Conservation (phyloP, 1,140 invertebrate genomes). For the Lepidurus arcticus region DNA sequence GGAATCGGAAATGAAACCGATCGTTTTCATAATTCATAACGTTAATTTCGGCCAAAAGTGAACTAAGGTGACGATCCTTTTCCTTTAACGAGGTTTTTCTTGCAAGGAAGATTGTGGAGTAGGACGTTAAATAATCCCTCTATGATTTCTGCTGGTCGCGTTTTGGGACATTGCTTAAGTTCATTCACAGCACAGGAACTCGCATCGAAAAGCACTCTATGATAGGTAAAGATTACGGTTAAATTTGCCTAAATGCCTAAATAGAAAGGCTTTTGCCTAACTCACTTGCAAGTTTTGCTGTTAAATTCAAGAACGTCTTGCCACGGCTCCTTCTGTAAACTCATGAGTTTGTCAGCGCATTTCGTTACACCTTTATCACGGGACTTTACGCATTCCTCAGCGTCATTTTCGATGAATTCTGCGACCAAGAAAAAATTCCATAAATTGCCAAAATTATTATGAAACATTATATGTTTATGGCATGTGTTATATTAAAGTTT, state of each 20-base stretch:
- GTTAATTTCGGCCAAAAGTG: no score
- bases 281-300: background rate
- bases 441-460: background rate
- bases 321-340: background rate
- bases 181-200: background rate
- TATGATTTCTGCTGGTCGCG: background rate
- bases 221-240: background rate
- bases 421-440: background rate
- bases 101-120: background rate
- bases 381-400: background rate
- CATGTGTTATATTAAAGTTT: no score
- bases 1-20: no score
- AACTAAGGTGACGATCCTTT: background rate
- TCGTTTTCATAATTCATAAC: no score
- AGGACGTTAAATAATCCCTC: background rate
- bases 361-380: background rate
- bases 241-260: background rate
- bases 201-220: background rate
- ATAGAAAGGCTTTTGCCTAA: background rate
- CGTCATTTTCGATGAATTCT: background rate
- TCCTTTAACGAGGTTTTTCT: background rate
- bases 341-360: background rate
- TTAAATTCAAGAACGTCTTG: background rate
- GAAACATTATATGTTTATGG: background rate
- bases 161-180: background rate